Evolutionary conservation across 1,140 invertebrate genomes (phyloP), one percentile per base, ranked within the genome.

Genomic region (Magallana gigas): DNA sequence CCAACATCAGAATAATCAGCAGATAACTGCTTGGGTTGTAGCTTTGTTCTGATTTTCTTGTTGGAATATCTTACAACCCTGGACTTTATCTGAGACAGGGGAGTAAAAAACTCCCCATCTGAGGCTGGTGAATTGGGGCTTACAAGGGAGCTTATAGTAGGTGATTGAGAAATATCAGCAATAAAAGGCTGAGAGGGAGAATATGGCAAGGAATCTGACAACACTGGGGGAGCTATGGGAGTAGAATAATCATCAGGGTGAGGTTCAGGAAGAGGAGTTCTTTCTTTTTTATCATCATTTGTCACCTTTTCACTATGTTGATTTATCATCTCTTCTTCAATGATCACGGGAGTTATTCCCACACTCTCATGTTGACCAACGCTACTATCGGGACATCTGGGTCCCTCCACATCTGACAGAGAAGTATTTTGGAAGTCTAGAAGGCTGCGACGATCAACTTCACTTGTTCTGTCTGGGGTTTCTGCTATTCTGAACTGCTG

Each of bases 51-150:
- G 18, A 11, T 76, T 76, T 18, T 23, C 18, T 71, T 71, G 16
- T 18, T 29, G 18, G 64, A 71, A 8, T 11, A 6, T 48, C 36
- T 48, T 48, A 48, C 36, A 48, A 48, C 36, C 8, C 6, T 12
- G 12, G 68, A 76, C 23, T 76, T 76, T 12, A 76, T 76, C 7
- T 76, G 68, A 29, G 68, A 76, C 68, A 76, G 23, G 68, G 68
- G 68, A 29, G 68, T 76, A 29, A 76, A 76, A 76, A 76, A 76
- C 36, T 76, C 68, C 4, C 8, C 18, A 9, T 76, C 68, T 12
- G 68, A 36, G 68, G 8, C 68, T 29, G 68, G 68, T 11, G 68
- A 76, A 76, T 23, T 29, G 23, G 68, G 68, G 68, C 68, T 76
- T 76, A 23, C 68, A 36, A 76, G 68, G 36, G 9, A 76, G 12